These are phyloP conservation scores for Equus quagga DNA, from an alignment of 2,113 vertebrate genomes.

Conservation along the genomic window DNA sequence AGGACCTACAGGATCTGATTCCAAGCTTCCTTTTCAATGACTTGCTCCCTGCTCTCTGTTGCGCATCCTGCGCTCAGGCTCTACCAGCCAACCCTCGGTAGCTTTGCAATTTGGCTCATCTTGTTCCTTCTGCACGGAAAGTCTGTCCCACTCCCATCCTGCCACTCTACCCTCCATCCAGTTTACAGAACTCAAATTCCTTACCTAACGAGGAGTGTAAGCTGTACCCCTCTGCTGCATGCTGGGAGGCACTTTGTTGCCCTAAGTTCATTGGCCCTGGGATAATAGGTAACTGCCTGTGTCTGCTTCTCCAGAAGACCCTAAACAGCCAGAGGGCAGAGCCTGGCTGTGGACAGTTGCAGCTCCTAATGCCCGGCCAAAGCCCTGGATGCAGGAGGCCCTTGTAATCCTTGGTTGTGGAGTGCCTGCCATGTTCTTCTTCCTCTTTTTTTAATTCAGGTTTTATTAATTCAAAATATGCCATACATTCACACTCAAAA, in stretches of 20 bases:
- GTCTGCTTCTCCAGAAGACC: neutral
- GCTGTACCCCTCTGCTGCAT: accelerated
- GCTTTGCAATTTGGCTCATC: neutral
- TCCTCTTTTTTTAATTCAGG: neutral
- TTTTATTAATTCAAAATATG: slow-evolving; percentile 23
- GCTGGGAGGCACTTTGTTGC: neutral
- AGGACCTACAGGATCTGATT: neutral
- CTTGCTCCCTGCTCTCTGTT: neutral
- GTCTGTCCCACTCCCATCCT: neutral
- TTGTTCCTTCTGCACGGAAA: neutral
- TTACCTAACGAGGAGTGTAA: neutral
- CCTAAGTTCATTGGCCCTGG: neutral
- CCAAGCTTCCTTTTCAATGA: neutral
- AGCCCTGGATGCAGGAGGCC: neutral
- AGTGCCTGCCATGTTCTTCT: neutral
- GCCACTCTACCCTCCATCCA: neutral
- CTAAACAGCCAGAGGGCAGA: neutral
- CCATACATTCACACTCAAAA: neutral
- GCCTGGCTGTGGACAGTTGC: neutral
- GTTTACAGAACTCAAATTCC: neutral
- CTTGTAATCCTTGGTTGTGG: neutral
- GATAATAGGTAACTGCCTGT: neutral
- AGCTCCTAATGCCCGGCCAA: neutral
- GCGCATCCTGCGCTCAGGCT: neutral
- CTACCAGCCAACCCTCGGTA: too few relatives aligned